A percentile compares a stretch with the other conserved stretches of the same genome.
phyloP scores from a whole-genome alignment of 2,888 invertebrate species.

The Andrena marginata region DNA sequence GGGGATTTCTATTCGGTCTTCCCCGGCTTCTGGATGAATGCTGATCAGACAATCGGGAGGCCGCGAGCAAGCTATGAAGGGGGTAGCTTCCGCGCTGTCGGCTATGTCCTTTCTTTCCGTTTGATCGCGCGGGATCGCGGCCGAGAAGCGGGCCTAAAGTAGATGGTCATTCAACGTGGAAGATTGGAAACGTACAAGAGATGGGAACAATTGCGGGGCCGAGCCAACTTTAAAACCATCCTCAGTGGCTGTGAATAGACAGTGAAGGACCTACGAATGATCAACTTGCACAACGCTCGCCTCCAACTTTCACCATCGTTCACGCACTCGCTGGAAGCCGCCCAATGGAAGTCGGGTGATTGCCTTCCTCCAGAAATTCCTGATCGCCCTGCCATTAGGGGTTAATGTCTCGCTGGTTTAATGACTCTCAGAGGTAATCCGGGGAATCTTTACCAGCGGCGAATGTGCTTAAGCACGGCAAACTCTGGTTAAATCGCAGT shows the following conservation, averaged over 20 bases:
- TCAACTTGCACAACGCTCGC: slow-evolving; percentile 25
- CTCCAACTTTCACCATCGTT: slow-evolving; percentile 30
- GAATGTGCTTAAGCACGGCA: neutral
- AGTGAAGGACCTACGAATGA: slow-evolving; percentile 25
- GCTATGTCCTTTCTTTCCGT: slow-evolving; percentile 4
- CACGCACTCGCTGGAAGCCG: neutral
- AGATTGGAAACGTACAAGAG: neutral
- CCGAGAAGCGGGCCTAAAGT: neutral
- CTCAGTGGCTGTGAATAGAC: neutral
- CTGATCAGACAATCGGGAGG: slow-evolving; percentile 24
- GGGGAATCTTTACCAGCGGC: neutral
- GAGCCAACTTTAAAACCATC: neutral
- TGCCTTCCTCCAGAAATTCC: slow-evolving; percentile 12
- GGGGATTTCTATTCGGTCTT: slow-evolving; percentile 27
- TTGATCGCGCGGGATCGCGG: slow-evolving; percentile 8
- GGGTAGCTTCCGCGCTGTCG: neutral
- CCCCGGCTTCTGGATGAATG: slow-evolving; percentile 29
- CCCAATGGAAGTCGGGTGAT: slow-evolving; percentile 10
- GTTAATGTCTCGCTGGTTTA: slow-evolving; percentile 5
- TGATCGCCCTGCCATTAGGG: neutral
- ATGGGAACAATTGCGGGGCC: neutral
- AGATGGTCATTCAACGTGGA: neutral
- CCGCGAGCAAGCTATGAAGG: neutral
- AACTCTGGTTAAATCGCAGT: neutral
- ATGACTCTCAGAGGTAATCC: slow-evolving; percentile 16